phyloP scores from a whole-genome alignment of 1,140 invertebrate species.

The Cydia splendana region DNA sequence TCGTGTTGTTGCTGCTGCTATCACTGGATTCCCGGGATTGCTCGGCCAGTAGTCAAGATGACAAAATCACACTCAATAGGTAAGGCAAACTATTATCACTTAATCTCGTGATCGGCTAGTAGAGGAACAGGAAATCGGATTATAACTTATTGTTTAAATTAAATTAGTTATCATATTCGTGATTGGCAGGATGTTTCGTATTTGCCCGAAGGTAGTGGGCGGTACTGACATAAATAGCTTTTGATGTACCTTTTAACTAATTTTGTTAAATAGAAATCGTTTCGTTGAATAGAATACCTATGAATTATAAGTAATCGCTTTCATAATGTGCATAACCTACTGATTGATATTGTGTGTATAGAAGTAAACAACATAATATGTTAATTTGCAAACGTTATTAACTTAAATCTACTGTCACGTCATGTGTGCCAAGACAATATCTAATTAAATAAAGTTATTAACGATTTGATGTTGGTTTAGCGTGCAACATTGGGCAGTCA shows the following conservation, averaged over 20 bases:
- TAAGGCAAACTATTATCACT: constrained; percentile 52
- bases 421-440: background rate
- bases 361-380: too few species aligned
- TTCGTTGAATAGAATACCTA: background rate
- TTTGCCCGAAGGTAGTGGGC: constrained; percentile 6
- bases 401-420: background rate
- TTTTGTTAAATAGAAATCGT: too few species aligned
- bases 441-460: background rate
- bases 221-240: background rate
- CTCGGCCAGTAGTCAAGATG: constrained; percentile 65
- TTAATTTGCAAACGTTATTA: background rate
- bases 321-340: too few species aligned
- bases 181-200: background rate
- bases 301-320: too few species aligned
- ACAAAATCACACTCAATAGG: constrained; percentile 72
- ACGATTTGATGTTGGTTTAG: constrained; percentile 63
- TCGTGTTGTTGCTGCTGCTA: constrained; percentile 60
- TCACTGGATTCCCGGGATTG: constrained; percentile 67
- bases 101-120: background rate
- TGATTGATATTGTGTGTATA: too few species aligned
- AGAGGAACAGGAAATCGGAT: background rate
- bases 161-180: constrained; percentile 3
- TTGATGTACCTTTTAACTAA: background rate
- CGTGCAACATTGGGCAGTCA: constrained; percentile 86
- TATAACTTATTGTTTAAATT: background rate